Base-by-base conservation (phyloP, 2,888 invertebrate species). In the Parascotia fuliginaria region DNA sequence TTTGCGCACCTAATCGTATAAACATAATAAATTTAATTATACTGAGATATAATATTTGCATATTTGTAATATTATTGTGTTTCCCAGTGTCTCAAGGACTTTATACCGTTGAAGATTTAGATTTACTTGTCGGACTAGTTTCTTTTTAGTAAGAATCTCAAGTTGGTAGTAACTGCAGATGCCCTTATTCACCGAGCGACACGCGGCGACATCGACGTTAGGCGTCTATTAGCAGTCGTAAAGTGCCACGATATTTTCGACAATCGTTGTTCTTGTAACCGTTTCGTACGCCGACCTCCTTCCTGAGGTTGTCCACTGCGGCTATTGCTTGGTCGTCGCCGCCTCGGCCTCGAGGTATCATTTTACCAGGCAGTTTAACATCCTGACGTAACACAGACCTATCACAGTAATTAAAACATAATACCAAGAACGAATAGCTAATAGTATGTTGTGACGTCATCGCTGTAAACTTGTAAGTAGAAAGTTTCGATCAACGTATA, bases 231-330 rank as follows among this genome's bases (percentile, higher is more conserved):
- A 38, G 39, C 19, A 52, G 55, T 52, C 37, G 32, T 22, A 34
- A 29, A 13, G 48, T 55, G 43, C 42, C 22, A 43, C 47, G 24
- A 52, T 36, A 43, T 61, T 65, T 65, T 65, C 45, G 59, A 55
- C 62, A 55, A 52, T 62, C 44, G 55, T 41, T 46, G 63, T 42
- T 68, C 55, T 60, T 71, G 69, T 69, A 64, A 59, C 60, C 41
- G 51, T 67, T 71, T 65, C 49, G 53, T 50, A 32, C 47, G 48
- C 19, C 65, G 72, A 60, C 67, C 70, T 69, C 70, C 59, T 71
- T 64, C 61, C 55, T 60, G 65, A 66, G 65, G 57, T 58, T 69
- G 60, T 59, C 54, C 58, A 62, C 60, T 49, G 47, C 40, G 39
- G 36, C 52, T 53, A 55, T 55, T 47, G 45, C 49, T 29, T 55